A percentile compares a stretch with the other conserved stretches of the same genome.
Conservation (phyloP, 2,797 vertebrate genomes). For the Pteropus rufus region DNA sequence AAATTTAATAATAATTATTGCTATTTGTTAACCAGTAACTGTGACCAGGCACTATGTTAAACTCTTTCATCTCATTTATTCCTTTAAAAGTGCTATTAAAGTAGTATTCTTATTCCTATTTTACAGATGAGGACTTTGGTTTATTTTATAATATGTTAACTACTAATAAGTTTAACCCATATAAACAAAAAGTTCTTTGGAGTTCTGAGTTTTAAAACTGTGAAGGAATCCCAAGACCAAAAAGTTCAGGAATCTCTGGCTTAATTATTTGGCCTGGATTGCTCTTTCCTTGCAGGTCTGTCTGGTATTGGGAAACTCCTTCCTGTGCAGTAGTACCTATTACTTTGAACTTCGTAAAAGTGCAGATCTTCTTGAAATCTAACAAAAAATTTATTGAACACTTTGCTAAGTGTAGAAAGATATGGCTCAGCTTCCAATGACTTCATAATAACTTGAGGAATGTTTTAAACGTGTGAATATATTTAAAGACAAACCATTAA, state of each 20-base stretch:
- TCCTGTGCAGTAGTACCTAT: background rate
- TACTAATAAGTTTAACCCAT: background rate
- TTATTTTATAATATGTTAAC: conserved; percentile 9
- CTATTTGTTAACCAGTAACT: background rate
- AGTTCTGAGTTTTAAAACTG: background rate
- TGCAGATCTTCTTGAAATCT: background rate
- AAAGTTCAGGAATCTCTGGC: background rate
- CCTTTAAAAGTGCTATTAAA: background rate
- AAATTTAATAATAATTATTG: background rate
- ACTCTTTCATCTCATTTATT: background rate
- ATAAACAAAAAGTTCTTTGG: background rate
- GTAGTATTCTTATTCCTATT: background rate
- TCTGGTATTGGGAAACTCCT: background rate
- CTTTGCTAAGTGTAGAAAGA: background rate
- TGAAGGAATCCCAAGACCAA: background rate
- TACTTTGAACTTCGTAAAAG: background rate
- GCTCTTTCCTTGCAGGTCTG: background rate
- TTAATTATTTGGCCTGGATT: background rate
- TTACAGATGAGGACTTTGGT: background rate
- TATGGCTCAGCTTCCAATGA: background rate
- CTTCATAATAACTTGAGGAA: background rate
- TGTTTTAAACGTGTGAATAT: background rate
- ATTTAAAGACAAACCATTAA: background rate
- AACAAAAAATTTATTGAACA: background rate
- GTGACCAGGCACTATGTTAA: background rate